These are phyloP conservation scores for Hippopotamyrus pictus DNA, from an alignment of 2,797 vertebrate genomes.

Conservation along the genomic window DNA sequence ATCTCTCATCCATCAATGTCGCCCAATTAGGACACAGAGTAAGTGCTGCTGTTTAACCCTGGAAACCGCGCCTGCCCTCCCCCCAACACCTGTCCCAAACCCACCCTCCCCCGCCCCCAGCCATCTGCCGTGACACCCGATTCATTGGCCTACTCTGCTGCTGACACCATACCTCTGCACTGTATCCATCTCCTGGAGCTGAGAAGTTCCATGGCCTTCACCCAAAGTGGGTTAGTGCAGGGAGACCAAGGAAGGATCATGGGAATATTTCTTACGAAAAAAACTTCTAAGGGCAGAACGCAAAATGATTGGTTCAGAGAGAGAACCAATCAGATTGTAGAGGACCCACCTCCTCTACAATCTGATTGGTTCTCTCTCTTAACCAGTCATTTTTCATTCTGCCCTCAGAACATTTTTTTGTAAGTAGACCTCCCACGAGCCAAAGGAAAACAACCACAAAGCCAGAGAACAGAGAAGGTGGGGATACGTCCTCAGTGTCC, in stretches of 20 bases:
- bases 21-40: constrained; percentile 39
- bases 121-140: background rate
- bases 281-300: background rate
- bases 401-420: background rate
- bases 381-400: background rate
- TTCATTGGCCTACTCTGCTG: background rate
- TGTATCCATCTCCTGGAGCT: background rate
- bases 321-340: background rate
- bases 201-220: background rate
- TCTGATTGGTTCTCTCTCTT: background rate
- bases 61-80: background rate
- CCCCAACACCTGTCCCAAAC: background rate
- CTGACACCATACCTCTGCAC: background rate
- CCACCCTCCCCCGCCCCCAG: background rate
- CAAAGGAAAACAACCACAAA: background rate
- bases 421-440: background rate
- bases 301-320: background rate
- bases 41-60: constrained; percentile 12
- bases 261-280: background rate
- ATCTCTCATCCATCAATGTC: constrained; percentile 52
- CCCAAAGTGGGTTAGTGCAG: background rate
- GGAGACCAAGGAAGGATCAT: background rate
- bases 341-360: background rate
- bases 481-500: constrained; percentile 33
- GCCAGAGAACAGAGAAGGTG: constrained; percentile 23